phyloP scores from a whole-genome alignment of 2,797 vertebrate species.

The Vultur gryphus region DNA sequence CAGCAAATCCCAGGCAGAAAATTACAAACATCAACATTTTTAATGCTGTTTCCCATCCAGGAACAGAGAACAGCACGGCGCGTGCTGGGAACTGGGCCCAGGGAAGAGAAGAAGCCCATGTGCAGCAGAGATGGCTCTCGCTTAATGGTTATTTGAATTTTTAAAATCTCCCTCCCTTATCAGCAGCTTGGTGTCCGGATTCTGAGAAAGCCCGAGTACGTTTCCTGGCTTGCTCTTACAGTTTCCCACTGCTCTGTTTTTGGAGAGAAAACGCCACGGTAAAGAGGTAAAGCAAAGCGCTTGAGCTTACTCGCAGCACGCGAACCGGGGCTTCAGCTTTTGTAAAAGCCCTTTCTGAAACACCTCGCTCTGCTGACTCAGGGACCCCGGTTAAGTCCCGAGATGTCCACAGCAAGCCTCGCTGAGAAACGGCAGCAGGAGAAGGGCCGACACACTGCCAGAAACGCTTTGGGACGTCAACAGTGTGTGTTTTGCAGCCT shows the following conservation, averaged over 20 bases:
- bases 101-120: not conserved
- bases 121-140: not conserved
- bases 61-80: not conserved
- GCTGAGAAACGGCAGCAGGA: fast-evolving
- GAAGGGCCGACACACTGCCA: not conserved
- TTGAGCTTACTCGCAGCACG: not conserved
- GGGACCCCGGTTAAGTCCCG: not conserved
- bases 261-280: fast-evolving
- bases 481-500: not conserved
- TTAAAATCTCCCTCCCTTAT: not conserved
- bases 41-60: not conserved
- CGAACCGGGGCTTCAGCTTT: not conserved
- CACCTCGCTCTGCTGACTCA: not conserved
- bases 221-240: not conserved
- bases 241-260: not conserved
- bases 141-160: not conserved
- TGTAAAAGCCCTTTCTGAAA: not conserved
- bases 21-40: not conserved
- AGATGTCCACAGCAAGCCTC: not conserved
- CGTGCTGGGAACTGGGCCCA: not conserved
- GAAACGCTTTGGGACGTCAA: not conserved
- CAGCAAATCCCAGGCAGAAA: not conserved
- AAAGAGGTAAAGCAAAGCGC: not conserved
- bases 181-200: not conserved
- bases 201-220: not conserved